Base-by-base conservation (phyloP, 2,888 invertebrate genomes). In the Micropterix aruncella region DNA sequence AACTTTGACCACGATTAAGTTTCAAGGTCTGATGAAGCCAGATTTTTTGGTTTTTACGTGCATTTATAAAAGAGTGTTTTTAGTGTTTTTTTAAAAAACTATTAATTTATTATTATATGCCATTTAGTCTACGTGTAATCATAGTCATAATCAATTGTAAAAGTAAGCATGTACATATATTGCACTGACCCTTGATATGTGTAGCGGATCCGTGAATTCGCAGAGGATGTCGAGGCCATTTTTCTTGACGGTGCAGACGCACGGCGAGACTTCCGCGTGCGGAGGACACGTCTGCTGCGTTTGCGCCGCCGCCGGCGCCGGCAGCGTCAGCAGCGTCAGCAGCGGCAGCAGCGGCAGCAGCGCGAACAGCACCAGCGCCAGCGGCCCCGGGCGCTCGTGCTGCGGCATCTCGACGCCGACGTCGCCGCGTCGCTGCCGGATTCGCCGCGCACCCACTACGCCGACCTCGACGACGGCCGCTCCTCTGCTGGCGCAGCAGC, bases 141-240 rank as follows among this genome's bases (percentile, higher is more conserved):
- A n/a, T n/a, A n/a, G n/a, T n/a, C n/a, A n/a, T n/a, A n/a, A n/a
- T n/a, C n/a, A n/a, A n/a, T n/a, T n/a, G n/a, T n/a, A n/a, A n/a
- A n/a, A n/a, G n/a, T n/a, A n/a, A n/a, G n/a, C n/a, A n/a, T n/a
- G n/a, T n/a, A n/a, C n/a, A n/a, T n/a, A n/a, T n/a, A n/a, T n/a
- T n/a, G n/a, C n/a, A 37, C 16, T 41, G 55, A 67, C 69, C 63
- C 66, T 68, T 48, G 69, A 79, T 60, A 91, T 88, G 56, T 86
- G 84, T 51, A 74, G 73, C 54, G 82, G 76, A 59, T 89, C 87
- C 43, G 89, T 89, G 55, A 83, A 82, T 70, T 91, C 90, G 74
- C 91, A 92, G 50, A 88, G 74, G 50, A 92, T 81, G 61, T 92
- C 91, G 53, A 92, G 73, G 40, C 90, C 90, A 57, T 87, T 85